Evolutionary conservation across 2,113 vertebrate genomes (phyloP).

Genomic region (Eudyptes chrysolophus): DNA sequence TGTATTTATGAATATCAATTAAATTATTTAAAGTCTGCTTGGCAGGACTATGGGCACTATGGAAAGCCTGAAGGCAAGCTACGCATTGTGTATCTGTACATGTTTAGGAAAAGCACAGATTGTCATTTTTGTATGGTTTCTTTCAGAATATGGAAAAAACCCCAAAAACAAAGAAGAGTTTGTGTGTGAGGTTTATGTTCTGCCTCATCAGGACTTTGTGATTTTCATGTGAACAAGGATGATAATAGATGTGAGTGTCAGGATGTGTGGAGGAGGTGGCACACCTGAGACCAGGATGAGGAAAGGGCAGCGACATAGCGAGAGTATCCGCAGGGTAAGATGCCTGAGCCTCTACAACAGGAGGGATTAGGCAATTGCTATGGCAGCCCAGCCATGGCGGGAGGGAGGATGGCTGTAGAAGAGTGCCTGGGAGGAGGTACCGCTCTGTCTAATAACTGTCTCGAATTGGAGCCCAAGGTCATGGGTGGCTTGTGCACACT

Average conservation of each 20-base stretch:
- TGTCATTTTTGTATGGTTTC: neutral
- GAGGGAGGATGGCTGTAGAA: neutral
- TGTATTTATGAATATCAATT: neutral
- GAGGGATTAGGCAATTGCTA: neutral
- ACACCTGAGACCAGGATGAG: neutral
- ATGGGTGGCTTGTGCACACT: neutral
- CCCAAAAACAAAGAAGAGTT: neutral
- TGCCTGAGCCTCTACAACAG: neutral
- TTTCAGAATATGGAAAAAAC: neutral
- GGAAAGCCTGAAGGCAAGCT: neutral
- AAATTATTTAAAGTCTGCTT: neutral
- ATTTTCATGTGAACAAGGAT: neutral
- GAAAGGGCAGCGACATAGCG: fast-evolving
- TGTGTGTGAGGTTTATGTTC: neutral
- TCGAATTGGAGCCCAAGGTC: neutral
- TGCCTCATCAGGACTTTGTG: neutral
- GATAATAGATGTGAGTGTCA: neutral
- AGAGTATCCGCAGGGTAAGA: neutral
- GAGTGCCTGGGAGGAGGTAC: neutral
- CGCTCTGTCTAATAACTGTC: neutral
- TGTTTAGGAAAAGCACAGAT: neutral
- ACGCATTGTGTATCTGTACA: neutral
- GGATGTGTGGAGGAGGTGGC: neutral
- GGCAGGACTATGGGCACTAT: neutral
- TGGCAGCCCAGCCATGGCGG: neutral